A percentile compares a stretch with the other conserved stretches of the same genome.
Conservation (phyloP, 2,888 invertebrate genomes). For the Epistrophella euchroma region DNA sequence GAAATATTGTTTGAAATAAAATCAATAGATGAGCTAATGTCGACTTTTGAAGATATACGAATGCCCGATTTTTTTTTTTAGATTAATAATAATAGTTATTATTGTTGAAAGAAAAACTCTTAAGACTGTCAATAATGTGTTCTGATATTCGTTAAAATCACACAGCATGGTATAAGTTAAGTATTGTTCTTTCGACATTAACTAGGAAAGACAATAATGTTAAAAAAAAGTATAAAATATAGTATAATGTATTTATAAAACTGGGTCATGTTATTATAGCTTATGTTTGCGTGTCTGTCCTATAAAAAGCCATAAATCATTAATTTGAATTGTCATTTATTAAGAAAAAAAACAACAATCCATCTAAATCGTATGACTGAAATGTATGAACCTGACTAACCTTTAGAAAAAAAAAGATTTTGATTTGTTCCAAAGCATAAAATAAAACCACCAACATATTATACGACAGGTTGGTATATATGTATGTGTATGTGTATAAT, state of each 20-base stretch:
- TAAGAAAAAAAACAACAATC: constrained; percentile 17
- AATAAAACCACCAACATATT: constrained; percentile 24
- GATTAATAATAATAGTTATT: no score
- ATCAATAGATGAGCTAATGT: no score
- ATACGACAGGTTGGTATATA: constrained; percentile 26
- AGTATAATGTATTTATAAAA: constrained; percentile 1
- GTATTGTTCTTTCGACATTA: no score
- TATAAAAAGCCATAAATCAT: not conserved
- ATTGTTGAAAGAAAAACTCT: no score
- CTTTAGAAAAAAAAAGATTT: constrained; percentile 17
- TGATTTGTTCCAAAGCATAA: constrained; percentile 49
- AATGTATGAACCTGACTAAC: not conserved
- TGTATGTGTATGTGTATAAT: not conserved
- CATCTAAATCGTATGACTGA: not conserved
- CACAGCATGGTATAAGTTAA: no score
- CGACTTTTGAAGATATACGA: no score
- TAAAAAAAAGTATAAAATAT: not conserved
- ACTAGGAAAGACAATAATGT: no score
- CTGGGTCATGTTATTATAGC: constrained; percentile 8
- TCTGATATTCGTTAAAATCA: no score
- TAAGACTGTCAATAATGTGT: no score
- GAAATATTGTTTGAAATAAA: no score
- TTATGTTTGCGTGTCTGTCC: constrained; percentile 6
- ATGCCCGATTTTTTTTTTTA: no score
- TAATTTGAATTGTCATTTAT: constrained; percentile 21